These are phyloP conservation scores for Monodelphis domestica DNA, from an alignment of 2,797 vertebrate genomes.

Conservation along the genomic window DNA sequence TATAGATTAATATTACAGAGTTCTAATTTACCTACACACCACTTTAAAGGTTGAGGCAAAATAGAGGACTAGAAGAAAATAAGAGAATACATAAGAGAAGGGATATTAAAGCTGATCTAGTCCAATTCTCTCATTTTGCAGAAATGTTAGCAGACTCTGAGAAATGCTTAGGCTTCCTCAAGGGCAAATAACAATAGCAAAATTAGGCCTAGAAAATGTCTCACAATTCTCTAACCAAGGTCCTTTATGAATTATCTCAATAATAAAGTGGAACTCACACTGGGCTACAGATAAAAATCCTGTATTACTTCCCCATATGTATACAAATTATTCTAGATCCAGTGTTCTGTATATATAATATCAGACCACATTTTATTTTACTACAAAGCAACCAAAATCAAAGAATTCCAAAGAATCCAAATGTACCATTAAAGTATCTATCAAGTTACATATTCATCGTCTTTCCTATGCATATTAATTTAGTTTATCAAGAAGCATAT, in stretches of 20 bases:
- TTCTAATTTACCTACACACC: not conserved
- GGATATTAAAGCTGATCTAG: not conserved
- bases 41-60: not conserved
- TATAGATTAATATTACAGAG: not conserved
- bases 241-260: not conserved
- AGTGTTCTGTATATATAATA: not conserved
- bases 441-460: slow-evolving; percentile 32
- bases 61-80: not conserved
- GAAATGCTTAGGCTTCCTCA: not conserved
- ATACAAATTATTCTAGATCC: not conserved
- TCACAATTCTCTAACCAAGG: not conserved
- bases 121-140: not conserved
- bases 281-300: not conserved
- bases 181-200: not conserved
- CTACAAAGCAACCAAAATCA: slow-evolving; percentile 24
- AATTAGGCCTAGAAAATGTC: not conserved
- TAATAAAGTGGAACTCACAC: not conserved
- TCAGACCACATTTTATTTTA: slow-evolving; percentile 27
- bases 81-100: not conserved
- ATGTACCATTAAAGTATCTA: slow-evolving; percentile 17
- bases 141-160: not conserved
- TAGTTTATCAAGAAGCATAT: slow-evolving; percentile 6
- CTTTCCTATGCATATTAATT: not conserved
- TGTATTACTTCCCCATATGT: not conserved
- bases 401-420: not conserved